A percentile compares a stretch with the other conserved stretches of the same genome.
Evolutionary conservation across 2,113 vertebrate genomes (phyloP).

Genomic region (Dunckerocampus dactyliophorus): DNA sequence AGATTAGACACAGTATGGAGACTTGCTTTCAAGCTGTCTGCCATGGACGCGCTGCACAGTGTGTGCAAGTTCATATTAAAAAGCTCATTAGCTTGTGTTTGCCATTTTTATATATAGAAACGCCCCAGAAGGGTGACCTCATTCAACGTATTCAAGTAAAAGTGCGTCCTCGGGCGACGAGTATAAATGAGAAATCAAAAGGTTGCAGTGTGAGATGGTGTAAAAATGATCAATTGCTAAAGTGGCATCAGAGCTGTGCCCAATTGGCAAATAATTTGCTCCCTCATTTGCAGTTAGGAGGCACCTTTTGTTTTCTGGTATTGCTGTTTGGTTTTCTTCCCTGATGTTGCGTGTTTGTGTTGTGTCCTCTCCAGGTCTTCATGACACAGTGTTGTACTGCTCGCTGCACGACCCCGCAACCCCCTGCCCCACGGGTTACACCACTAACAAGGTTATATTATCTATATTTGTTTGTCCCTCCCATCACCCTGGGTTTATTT

Average conservation of each 20-base stretch:
- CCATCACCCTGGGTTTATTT: background rate
- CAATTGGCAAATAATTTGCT: background rate
- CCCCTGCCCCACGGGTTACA: constrained; percentile 78
- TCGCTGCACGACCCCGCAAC: constrained; percentile 83
- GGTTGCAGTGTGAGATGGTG: constrained; percentile 25
- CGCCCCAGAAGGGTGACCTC: constrained; percentile 23
- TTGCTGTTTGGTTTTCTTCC: background rate
- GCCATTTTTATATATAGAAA: constrained; percentile 23
- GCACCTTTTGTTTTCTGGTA: constrained; percentile 12
- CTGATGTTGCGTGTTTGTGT: constrained; percentile 7
- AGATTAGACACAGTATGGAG: background rate
- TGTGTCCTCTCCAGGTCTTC: constrained; percentile 77
- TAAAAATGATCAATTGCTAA: constrained; percentile 5
- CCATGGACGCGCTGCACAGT: background rate
- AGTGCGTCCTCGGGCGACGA: constrained; percentile 19
- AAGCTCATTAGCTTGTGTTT: constrained; percentile 29
- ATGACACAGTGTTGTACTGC: constrained; percentile 82
- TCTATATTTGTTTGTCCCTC: background rate
- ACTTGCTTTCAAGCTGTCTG: background rate
- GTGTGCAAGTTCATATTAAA: constrained; percentile 14
- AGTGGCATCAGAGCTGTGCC: background rate
- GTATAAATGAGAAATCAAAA: constrained; percentile 45
- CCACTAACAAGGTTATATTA: constrained; percentile 85
- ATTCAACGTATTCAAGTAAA: constrained; percentile 18
- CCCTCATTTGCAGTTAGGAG: constrained; percentile 12